Evolutionary conservation across 2,113 vertebrate genomes (phyloP).

Genomic region (Orientallactaga bullata): DNA sequence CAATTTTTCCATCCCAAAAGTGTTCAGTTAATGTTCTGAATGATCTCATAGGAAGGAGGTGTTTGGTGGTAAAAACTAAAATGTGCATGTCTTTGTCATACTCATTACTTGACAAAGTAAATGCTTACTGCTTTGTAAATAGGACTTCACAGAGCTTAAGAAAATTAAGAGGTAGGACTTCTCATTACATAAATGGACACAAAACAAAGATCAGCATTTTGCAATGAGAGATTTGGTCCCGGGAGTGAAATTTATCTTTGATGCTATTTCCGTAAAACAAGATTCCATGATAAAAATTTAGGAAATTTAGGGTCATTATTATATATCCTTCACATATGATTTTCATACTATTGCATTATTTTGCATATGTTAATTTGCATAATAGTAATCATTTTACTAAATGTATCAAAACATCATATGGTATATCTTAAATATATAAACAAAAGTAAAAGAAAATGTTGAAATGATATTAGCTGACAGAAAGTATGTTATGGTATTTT

Average conservation of each 20-base stretch:
- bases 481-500: not conserved
- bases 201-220: not conserved
- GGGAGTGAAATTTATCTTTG: not conserved
- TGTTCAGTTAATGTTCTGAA: not conserved
- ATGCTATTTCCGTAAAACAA: slow-evolving; percentile 6
- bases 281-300: not conserved
- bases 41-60: not conserved
- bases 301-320: not conserved
- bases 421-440: not conserved
- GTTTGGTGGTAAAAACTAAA: not conserved
- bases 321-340: not conserved
- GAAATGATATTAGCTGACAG: not conserved
- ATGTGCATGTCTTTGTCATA: not conserved
- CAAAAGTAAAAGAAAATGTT: not conserved
- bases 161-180: not conserved
- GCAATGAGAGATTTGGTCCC: not conserved
- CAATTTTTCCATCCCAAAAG: not conserved
- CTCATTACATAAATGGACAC: not conserved
- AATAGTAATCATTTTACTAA: not conserved
- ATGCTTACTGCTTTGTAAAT: not conserved
- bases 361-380: slow-evolving; percentile 8
- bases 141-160: not conserved
- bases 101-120: not conserved
- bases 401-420: not conserved
- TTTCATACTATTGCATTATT: not conserved